Conservation (phyloP, 2,797 vertebrate species). For the Iguana delicatissima region DNA sequence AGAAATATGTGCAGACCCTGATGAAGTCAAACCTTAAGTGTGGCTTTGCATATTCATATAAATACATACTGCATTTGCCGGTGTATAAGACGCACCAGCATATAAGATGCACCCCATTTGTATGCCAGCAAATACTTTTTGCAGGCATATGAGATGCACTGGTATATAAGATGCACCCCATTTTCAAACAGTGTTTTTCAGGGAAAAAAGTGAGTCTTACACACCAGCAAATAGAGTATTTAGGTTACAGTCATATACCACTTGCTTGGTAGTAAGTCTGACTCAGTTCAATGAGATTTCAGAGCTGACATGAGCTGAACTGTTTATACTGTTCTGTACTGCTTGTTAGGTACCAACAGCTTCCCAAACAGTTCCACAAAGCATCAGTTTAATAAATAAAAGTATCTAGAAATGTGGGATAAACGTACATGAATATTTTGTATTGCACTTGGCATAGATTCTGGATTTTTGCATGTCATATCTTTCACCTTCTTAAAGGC, state of each 20-base stretch:
- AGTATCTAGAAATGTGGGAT: not conserved
- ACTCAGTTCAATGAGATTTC: not conserved
- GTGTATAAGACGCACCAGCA: too few species aligned
- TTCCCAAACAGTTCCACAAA: not conserved
- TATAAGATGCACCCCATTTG: too few species aligned
- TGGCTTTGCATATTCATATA: not conserved
- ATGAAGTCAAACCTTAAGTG: not conserved
- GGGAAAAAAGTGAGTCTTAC: too few species aligned
- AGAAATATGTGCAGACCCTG: not conserved
- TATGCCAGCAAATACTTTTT: too few species aligned
- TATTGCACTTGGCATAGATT: not conserved
- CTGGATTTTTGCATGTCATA: not conserved
- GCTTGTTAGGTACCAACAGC: not conserved
- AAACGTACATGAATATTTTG: not conserved
- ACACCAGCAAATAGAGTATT: not conserved
- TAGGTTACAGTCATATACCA: not conserved
- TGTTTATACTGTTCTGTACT: not conserved
- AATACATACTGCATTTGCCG: too few species aligned
- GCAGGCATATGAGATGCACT: too few species aligned
- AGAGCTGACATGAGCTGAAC: not conserved
- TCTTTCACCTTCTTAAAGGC: not conserved
- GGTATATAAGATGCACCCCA: too few species aligned
- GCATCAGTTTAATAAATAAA: not conserved
- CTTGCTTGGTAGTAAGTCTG: not conserved
- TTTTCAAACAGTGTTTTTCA: too few species aligned